phyloP scores from a whole-genome alignment of 2,888 invertebrate species.

The Ametastegia equiseti region DNA sequence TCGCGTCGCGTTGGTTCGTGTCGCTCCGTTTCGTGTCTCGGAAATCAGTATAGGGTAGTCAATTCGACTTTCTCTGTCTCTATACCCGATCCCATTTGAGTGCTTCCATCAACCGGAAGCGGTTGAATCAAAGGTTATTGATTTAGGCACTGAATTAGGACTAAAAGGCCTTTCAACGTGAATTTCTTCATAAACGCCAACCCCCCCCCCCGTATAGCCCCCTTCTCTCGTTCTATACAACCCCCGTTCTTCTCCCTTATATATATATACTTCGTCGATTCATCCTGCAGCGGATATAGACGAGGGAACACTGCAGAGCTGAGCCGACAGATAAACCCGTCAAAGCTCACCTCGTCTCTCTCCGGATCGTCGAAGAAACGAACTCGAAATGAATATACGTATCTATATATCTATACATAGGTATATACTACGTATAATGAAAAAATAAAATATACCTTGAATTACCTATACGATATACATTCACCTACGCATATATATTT shows the following conservation, averaged over 20 bases:
- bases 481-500: neutral
- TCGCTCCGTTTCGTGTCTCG: constrained; percentile 14
- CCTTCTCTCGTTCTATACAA: neutral
- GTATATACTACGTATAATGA: neutral
- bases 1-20: neutral
- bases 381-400: neutral
- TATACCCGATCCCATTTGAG: constrained; percentile 35
- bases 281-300: constrained; percentile 26
- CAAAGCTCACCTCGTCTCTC: constrained; percentile 26
- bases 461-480: neutral
- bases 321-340: constrained; percentile 43
- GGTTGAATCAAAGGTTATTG: constrained; percentile 61
- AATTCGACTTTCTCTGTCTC: constrained; percentile 18
- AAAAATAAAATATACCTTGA: neutral
- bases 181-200: constrained; percentile 64
- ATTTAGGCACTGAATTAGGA: constrained; percentile 74
- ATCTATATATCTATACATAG: neutral
- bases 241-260: constrained; percentile 36
- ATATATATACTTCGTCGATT: constrained; percentile 31
- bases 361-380: neutral
- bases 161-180: constrained; percentile 72
- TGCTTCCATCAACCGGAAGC: constrained; percentile 51
- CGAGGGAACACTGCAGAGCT: constrained; percentile 29
- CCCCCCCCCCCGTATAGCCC: neutral
- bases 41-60: constrained; percentile 33